A percentile compares a stretch with the other conserved stretches of the same genome.
These are phyloP conservation scores for Adelphocoris suturalis DNA, from an alignment of 2,888 invertebrate species.

Conservation along the genomic window DNA sequence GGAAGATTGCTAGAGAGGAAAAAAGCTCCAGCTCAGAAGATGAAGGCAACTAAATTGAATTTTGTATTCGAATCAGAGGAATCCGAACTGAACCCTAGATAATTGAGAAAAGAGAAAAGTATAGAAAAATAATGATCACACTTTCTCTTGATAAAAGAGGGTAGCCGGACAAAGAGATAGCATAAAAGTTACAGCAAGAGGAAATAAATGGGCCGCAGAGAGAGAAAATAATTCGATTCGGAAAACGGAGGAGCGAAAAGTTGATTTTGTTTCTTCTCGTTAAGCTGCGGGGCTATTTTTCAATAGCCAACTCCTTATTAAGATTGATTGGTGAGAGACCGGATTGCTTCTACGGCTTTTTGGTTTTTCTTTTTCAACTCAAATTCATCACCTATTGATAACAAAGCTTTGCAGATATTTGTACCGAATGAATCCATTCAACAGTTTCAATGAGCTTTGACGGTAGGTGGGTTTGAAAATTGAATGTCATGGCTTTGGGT, in stretches of 20 bases:
- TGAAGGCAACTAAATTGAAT: neutral
- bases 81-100: conserved; percentile 5
- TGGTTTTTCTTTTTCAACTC: conserved; percentile 13
- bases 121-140: conserved; percentile 31
- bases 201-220: conserved; percentile 25
- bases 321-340: conserved; percentile 29
- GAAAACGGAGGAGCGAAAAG: conserved; percentile 37
- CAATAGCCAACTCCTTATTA: conserved; percentile 30
- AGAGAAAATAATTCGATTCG: conserved; percentile 32
- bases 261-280: conserved; percentile 34
- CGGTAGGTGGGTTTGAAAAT: no score
- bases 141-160: conserved; percentile 36
- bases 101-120: conserved; percentile 27
- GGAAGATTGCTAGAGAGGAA: neutral
- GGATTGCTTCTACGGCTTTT: conserved; percentile 5
- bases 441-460: no score
- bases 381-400: conserved; percentile 16
- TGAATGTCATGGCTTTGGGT: no score
- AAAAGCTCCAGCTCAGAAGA: neutral
- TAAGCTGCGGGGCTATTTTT: conserved; percentile 29
- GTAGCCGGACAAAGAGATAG: conserved; percentile 30
- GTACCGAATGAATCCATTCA: neutral
- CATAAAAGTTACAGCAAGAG: conserved; percentile 3
- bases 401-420: neutral
- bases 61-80: conserved; percentile 14